Evolutionary conservation across 2,797 vertebrate genomes (phyloP).

Genomic region (Phyllotis vaccarum): DNA sequence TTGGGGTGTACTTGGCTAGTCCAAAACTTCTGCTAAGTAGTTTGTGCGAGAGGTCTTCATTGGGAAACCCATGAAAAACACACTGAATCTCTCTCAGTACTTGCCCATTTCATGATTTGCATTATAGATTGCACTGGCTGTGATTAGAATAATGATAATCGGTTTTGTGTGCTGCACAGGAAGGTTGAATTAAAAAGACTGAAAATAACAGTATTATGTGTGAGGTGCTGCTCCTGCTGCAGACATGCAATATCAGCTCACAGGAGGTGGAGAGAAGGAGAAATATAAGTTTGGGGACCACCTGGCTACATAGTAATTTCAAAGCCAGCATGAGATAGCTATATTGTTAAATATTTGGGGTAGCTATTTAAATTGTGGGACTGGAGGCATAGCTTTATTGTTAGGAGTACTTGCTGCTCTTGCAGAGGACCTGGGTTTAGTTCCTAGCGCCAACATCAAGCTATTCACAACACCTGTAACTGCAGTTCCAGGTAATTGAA

Average conservation of each 20-base stretch:
- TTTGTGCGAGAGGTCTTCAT: neutral
- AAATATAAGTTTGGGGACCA: neutral
- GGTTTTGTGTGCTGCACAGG: neutral
- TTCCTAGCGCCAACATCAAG: neutral
- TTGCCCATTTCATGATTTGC: neutral
- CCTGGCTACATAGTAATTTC: neutral
- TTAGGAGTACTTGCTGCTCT: neutral
- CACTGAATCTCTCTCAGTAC: neutral
- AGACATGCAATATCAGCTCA: neutral
- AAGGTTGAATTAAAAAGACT: conserved; percentile 10
- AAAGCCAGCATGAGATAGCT: neutral
- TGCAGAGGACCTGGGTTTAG: neutral
- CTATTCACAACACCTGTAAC: neutral
- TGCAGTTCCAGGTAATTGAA: neutral
- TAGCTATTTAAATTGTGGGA: neutral
- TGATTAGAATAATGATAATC: neutral
- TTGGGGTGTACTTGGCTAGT: neutral
- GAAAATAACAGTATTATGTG: neutral
- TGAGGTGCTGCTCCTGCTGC: neutral
- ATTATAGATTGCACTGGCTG: conserved; percentile 19
- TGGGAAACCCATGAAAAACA: neutral
- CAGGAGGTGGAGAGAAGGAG: neutral
- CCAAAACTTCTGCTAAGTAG: neutral
- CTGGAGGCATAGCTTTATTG: neutral
- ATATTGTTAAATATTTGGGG: conserved; percentile 3